A percentile compares a stretch with the other conserved stretches of the same genome.
phyloP scores from a whole-genome alignment of 2,888 invertebrate genomes.

The Macropis europaea region DNA sequence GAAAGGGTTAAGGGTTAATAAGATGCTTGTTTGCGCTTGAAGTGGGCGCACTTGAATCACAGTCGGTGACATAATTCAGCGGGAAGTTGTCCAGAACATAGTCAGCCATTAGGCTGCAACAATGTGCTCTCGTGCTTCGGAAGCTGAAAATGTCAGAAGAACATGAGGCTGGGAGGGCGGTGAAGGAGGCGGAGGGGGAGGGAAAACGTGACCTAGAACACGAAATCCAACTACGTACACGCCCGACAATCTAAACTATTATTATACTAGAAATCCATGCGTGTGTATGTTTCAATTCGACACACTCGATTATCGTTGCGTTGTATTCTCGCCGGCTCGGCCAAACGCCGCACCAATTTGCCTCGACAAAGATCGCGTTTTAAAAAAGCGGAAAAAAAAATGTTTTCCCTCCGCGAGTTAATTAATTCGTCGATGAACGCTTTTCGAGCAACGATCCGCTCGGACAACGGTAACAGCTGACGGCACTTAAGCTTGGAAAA shows the following conservation, averaged over 20 bases:
- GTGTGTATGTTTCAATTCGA: slow-evolving; percentile 17
- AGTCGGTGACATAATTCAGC: slow-evolving; percentile 18
- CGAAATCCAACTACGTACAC: slow-evolving; percentile 2
- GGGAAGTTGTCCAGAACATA: not conserved
- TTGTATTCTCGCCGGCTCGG: not conserved
- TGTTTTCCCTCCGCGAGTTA: not conserved
- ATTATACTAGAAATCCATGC: not conserved
- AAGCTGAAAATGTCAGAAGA: slow-evolving; percentile 34
- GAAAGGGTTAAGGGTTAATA: slow-evolving; percentile 47
- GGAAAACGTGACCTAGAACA: slow-evolving; percentile 42
- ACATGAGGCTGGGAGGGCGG: not conserved
- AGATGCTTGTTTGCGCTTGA: slow-evolving; percentile 34
- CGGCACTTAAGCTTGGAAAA: no score
- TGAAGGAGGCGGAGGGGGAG: not conserved
- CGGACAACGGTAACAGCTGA: no score
- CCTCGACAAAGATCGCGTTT: slow-evolving; percentile 13
- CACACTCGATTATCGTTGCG: not conserved
- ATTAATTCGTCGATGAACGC: no score
- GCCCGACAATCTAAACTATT: not conserved
- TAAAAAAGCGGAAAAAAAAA: not conserved
- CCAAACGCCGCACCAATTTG: not conserved
- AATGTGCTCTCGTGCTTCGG: slow-evolving; percentile 31
- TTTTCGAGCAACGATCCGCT: no score
- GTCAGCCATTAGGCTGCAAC: slow-evolving; percentile 22
- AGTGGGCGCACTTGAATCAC: slow-evolving; percentile 37